Evolutionary conservation across 2,888 invertebrate species (phyloP).

Genomic region (Eurois occulta): DNA sequence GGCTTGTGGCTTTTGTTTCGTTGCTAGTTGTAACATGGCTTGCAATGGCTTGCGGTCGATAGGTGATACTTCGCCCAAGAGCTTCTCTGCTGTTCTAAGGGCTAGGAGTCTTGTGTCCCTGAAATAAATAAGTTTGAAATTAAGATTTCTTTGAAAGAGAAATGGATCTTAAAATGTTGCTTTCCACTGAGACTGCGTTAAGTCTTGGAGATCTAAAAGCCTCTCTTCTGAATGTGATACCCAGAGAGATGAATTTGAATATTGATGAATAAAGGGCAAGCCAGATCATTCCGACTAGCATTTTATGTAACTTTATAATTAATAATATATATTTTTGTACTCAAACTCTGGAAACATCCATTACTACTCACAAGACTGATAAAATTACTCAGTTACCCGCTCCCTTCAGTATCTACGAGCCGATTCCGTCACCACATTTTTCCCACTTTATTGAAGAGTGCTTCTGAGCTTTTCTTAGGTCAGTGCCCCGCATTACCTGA

Average conservation of each 20-base stretch:
- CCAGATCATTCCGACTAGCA: neutral
- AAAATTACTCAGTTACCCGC: neutral
- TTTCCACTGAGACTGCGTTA: neutral
- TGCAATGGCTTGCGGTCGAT: constrained; percentile 93
- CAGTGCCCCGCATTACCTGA: neutral
- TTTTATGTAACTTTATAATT: neutral
- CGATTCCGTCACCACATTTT: neutral
- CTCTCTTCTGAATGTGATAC: neutral
- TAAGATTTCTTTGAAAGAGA: neutral
- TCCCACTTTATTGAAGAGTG: neutral
- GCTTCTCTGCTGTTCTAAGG: constrained; percentile 93
- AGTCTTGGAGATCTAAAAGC: neutral
- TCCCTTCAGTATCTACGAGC: neutral
- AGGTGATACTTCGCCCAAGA: constrained; percentile 93
- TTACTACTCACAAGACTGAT: neutral
- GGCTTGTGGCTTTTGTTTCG: constrained; percentile 95
- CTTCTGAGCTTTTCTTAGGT: neutral
- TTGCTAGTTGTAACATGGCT: constrained; percentile 95
- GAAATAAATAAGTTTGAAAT: neutral
- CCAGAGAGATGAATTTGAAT: neutral
- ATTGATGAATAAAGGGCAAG: neutral
- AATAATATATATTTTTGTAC: neutral
- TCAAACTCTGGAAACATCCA: neutral
- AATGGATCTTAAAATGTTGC: neutral
- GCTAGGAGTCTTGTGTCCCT: constrained; percentile 95